Conservation (phyloP, 2,888 invertebrate species). For the Agrochola litura region DNA sequence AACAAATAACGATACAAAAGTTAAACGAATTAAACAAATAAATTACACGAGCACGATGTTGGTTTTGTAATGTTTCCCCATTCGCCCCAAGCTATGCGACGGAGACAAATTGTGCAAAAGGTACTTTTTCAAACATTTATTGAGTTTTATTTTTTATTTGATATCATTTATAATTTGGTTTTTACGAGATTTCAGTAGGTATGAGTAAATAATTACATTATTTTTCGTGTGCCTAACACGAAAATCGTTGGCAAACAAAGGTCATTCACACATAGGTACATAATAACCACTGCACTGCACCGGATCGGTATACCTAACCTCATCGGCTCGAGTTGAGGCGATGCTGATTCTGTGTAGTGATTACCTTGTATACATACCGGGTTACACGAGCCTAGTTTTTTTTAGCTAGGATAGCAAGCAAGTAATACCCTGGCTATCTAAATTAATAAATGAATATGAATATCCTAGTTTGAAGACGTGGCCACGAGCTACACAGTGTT, state of each 20-base stretch:
- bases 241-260: background rate
- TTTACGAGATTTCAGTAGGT: background rate
- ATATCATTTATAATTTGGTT: background rate
- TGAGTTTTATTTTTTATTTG: background rate
- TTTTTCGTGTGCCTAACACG: background rate
- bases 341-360: background rate
- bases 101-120: background rate
- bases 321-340: background rate
- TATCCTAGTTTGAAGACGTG: too few relatives aligned
- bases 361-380: too few relatives aligned
- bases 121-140: background rate
- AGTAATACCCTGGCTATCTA: too few relatives aligned
- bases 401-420: too few relatives aligned
- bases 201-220: background rate
- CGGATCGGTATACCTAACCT: too few relatives aligned
- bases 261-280: background rate
- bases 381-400: too few relatives aligned
- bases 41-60: conserved; percentile 34
- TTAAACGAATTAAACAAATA: conserved; percentile 48
- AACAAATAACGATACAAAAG: conserved; percentile 29
- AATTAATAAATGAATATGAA: too few relatives aligned
- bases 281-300: background rate
- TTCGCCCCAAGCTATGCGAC: conserved; percentile 25
- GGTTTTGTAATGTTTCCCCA: conserved; percentile 10
- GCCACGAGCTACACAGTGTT: too few relatives aligned